Evolutionary conservation across 2,888 invertebrate genomes (phyloP).

Genomic region (Heliothis peltigera): DNA sequence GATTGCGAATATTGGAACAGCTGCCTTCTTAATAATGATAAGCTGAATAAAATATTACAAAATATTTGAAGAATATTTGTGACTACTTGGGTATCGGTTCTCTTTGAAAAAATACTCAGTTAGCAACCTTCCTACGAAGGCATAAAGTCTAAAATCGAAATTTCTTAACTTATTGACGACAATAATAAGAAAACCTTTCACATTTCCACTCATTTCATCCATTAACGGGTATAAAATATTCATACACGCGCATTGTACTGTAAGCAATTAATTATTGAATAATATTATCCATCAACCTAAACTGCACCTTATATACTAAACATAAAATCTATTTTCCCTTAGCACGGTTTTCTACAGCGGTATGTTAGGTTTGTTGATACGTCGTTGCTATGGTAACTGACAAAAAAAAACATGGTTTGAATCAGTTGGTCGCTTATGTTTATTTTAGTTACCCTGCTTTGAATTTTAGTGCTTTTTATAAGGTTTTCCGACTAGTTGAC

Average conservation of each 20-base stretch:
- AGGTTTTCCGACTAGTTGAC: constrained; percentile 32
- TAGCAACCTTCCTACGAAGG: background rate
- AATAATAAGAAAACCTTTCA: constrained; percentile 32
- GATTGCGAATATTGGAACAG: no score
- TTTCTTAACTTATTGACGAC: background rate
- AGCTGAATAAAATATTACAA: no score
- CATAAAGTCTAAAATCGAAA: constrained; percentile 1
- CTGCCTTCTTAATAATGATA: no score
- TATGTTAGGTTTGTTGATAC: constrained; percentile 66
- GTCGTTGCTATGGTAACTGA: constrained; percentile 71
- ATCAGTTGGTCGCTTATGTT: constrained; percentile 59
- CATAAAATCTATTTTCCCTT: constrained; percentile 39
- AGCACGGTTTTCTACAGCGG: background rate
- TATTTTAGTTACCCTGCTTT: constrained; percentile 50
- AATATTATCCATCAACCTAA: constrained; percentile 12
- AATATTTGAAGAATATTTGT: no score
- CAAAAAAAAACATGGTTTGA: constrained; percentile 59
- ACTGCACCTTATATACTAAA: background rate
- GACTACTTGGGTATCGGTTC: no score
- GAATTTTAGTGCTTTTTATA: constrained; percentile 50
- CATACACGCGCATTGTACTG: constrained; percentile 17
- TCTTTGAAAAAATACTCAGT: background rate
- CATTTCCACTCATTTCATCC: constrained; percentile 18
- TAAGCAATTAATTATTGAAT: constrained; percentile 55
- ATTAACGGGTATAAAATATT: constrained; percentile 43